phyloP scores from a whole-genome alignment of 2,113 vertebrate genomes.

The Calyptomena viridis region DNA sequence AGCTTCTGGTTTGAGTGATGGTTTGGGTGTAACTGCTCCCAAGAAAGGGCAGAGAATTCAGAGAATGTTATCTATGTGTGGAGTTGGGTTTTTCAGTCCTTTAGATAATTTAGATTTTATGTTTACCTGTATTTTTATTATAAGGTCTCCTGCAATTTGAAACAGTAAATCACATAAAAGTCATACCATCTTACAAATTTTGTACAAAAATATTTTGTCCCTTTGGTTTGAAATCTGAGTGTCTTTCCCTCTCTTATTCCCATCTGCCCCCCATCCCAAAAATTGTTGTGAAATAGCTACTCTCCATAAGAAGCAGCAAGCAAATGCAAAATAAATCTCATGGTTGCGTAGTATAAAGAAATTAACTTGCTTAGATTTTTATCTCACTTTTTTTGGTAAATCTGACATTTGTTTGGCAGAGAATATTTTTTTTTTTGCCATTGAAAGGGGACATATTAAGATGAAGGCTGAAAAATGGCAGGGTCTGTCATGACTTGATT shows the following conservation, averaged over 20 bases:
- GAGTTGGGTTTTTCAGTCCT: conserved; percentile 37
- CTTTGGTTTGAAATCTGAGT: not conserved
- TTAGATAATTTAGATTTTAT: conserved; percentile 20
- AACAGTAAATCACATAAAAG: not conserved
- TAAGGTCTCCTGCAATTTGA: not conserved
- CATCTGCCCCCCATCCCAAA: not conserved
- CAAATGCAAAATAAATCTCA: not conserved
- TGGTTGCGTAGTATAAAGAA: not conserved
- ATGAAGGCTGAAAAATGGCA: not conserved
- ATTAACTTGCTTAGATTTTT: not conserved
- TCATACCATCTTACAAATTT: not conserved
- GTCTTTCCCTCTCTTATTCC: not conserved
- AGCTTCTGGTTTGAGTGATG: conserved; percentile 41
- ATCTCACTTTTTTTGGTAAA: not conserved
- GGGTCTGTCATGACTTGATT: not conserved
- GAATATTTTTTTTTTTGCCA: not conserved
- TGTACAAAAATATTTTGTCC: not conserved
- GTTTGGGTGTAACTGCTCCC: conserved; percentile 55
- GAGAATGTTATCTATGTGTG: conserved; percentile 51
- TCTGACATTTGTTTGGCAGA: not conserved
- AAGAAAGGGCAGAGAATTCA: conserved; percentile 44
- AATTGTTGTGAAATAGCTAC: not conserved
- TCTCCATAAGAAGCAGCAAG: not conserved
- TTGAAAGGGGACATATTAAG: not conserved
- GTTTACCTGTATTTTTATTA: conserved; percentile 29